Conservation (phyloP, 2,113 vertebrate species). For the Nipponia nippon region DNA sequence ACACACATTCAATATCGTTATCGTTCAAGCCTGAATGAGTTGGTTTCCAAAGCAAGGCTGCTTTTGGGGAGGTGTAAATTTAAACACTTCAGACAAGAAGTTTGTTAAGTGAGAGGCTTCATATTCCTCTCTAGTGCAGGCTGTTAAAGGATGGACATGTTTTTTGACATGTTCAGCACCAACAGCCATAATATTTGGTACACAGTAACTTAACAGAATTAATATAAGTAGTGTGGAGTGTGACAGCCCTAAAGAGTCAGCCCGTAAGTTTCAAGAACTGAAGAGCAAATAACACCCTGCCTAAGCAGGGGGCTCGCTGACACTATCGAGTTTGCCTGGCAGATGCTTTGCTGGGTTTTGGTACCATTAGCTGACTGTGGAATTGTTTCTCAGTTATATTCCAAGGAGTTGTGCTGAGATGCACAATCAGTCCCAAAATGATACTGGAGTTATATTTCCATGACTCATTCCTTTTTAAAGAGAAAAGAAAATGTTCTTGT, state of each 20-base stretch:
- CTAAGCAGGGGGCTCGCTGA: neutral
- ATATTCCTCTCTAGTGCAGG: neutral
- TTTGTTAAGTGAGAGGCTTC: neutral
- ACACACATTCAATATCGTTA: neutral
- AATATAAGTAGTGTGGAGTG: neutral
- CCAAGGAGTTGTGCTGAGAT: neutral
- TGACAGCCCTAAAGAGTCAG: neutral
- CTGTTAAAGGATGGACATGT: neutral
- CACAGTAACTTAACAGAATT: neutral
- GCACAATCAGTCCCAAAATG: neutral
- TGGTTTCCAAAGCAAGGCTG: neutral
- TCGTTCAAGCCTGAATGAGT: neutral
- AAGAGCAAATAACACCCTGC: neutral
- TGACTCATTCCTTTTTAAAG: slow-evolving; percentile 7
- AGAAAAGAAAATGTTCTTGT: neutral
- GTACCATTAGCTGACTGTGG: neutral
- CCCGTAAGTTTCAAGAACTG: neutral
- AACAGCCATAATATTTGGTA: neutral
- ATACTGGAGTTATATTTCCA: neutral
- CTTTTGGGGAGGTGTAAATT: neutral
- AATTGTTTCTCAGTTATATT: neutral
- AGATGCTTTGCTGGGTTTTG: neutral
- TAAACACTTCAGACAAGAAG: neutral
- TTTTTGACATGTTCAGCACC: neutral
- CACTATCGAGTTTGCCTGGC: neutral